Percentiles rank a stretch among this genome's conserved stretches.
Evolutionary conservation across 2,113 vertebrate genomes (phyloP).

Genomic region (Pluvialis apricaria): DNA sequence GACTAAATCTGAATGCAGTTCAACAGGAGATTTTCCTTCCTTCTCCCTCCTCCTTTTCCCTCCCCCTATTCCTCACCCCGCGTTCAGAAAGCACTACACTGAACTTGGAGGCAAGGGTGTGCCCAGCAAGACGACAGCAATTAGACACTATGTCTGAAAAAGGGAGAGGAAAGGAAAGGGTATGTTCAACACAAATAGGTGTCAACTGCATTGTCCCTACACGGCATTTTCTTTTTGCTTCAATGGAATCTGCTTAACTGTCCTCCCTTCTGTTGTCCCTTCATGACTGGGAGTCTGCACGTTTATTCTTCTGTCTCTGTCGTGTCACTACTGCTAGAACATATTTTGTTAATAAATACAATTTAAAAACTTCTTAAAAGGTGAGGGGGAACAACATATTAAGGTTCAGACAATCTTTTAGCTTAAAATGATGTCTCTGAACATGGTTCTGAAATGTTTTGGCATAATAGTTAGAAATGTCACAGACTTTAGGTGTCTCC

Average conservation of each 20-base stretch:
- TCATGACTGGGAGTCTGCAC: neutral
- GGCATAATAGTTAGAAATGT: neutral
- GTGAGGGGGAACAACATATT: neutral
- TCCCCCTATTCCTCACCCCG: accelerated
- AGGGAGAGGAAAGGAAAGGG: neutral
- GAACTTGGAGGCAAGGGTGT: neutral
- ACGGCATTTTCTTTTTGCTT: neutral
- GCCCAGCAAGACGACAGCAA: neutral
- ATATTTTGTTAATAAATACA: neutral
- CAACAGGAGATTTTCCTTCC: neutral
- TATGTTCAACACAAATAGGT: neutral
- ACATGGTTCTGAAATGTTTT: neutral
- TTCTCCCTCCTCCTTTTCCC: neutral
- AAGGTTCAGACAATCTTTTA: neutral
- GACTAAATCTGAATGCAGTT: neutral
- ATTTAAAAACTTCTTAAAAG: neutral
- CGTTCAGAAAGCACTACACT: neutral
- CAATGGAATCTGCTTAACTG: neutral
- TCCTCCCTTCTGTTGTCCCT: neutral
- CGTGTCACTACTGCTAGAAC: neutral
- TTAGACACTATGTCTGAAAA: neutral
- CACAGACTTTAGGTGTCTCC: neutral
- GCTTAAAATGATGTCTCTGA: neutral
- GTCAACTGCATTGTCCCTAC: neutral
- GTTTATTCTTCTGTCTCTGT: neutral